Percentiles rank a stretch among this genome's conserved stretches.
Evolutionary conservation across 2,797 vertebrate species (phyloP).

Genomic region (Orientallactaga sibirica): DNA sequence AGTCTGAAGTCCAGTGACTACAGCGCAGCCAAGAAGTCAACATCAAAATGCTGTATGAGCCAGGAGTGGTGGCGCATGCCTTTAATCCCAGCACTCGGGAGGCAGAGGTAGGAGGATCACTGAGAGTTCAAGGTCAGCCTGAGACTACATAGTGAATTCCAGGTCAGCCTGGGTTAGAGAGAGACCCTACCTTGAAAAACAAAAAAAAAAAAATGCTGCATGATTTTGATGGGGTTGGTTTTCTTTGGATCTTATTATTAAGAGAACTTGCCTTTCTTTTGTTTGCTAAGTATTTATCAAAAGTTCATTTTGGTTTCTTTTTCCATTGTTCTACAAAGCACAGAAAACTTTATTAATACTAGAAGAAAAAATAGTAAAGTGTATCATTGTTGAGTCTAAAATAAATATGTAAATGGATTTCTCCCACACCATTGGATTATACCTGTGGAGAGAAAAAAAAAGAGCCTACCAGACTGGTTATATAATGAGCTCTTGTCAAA

Average conservation of each 20-base stretch:
- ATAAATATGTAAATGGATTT: not conserved
- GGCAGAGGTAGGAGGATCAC: too few species aligned
- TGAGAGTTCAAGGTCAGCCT: too few species aligned
- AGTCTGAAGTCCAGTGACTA: not conserved
- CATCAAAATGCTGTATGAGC: not conserved
- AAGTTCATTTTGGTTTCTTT: not conserved
- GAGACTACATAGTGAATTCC: too few species aligned
- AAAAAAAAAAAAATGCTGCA: not conserved
- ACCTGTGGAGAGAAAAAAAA: not conserved
- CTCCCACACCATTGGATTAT: not conserved
- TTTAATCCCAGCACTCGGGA: too few species aligned
- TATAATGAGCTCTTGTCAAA: not conserved
- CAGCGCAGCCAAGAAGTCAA: not conserved
- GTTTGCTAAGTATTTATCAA: not conserved
- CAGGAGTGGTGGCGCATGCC: too few species aligned
- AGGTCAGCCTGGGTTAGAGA: too few species aligned
- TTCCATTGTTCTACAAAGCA: not conserved
- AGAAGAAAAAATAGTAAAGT: not conserved
- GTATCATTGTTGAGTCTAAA: not conserved
- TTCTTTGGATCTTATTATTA: not conserved
- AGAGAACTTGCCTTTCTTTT: not conserved
- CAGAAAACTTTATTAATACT: not conserved
- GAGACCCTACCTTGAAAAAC: too few species aligned
- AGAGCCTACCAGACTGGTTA: not conserved
- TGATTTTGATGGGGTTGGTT: not conserved